phyloP scores from a whole-genome alignment of 2,888 invertebrate species.

The Agrilus mali region DNA sequence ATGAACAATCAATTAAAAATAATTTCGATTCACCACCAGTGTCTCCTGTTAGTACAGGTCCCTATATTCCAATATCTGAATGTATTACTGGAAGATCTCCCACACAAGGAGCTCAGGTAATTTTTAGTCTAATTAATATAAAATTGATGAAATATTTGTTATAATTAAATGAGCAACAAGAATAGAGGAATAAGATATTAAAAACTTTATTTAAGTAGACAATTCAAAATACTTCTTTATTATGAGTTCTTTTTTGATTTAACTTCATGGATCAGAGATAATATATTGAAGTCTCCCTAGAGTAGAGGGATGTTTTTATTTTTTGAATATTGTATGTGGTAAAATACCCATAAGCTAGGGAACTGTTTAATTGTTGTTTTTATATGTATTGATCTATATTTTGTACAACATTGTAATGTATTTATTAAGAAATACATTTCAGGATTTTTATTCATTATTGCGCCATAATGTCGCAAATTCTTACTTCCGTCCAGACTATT shows the following conservation, averaged over 20 bases:
- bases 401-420: not conserved
- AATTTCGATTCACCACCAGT: slow-evolving; percentile 45
- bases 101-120: slow-evolving; percentile 22
- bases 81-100: slow-evolving; percentile 67
- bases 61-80: slow-evolving; percentile 87
- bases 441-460: slow-evolving; percentile 25
- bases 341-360: not conserved
- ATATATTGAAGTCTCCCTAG: no score
- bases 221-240: no score
- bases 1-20: slow-evolving; percentile 1
- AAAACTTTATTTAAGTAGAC: no score
- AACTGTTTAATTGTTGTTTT: not conserved
- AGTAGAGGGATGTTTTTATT: no score
- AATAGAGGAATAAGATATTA: no score
- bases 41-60: slow-evolving; percentile 58
- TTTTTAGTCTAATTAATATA: not conserved
- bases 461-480: slow-evolving; percentile 25
- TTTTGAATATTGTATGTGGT: no score
- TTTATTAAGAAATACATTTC: slow-evolving; percentile 4
- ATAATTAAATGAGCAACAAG: no score
- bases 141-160: no score
- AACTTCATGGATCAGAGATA: no score
- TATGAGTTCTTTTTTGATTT: no score
- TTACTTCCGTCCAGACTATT: slow-evolving; percentile 14
- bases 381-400: not conserved